Percentiles rank a stretch among this genome's conserved stretches.
Evolutionary conservation across 2,888 invertebrate species (phyloP).

Genomic region (Miltochrista miniata): DNA sequence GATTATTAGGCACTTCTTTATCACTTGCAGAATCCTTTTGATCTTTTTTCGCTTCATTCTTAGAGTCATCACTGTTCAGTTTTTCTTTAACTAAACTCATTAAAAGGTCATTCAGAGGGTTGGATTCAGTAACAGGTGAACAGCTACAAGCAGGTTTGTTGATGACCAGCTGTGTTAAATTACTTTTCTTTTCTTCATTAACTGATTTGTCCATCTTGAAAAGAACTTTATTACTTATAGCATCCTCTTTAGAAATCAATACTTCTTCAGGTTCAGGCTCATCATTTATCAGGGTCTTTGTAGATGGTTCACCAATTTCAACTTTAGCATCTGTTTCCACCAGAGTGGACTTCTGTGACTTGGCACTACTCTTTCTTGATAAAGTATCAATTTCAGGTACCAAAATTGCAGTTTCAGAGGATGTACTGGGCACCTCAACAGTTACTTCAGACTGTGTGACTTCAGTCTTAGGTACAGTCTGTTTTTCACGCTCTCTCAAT

Average conservation of each 20-base stretch:
- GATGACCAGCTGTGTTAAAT: conserved; percentile 69
- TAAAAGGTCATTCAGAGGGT: conserved; percentile 76
- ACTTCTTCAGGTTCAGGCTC: conserved; percentile 62
- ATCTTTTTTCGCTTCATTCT: conserved; percentile 85
- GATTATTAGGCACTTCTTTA: conserved; percentile 88
- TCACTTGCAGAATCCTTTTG: conserved; percentile 72
- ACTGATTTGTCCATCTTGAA: conserved; percentile 70
- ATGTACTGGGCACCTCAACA: conserved; percentile 60
- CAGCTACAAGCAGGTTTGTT: conserved; percentile 76
- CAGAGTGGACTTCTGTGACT: conserved; percentile 81
- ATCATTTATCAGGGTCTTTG: conserved; percentile 71
- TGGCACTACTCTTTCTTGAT: conserved; percentile 82
- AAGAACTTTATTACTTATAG: conserved; percentile 74
- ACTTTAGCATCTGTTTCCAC: conserved; percentile 49
- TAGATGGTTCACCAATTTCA: conserved; percentile 64
- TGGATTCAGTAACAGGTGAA: conserved; percentile 73
- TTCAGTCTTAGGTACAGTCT: conserved; percentile 66
- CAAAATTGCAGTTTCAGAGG: conserved; percentile 40
- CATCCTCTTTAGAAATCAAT: conserved; percentile 73
- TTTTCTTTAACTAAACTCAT: conserved; percentile 80
- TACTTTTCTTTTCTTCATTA: conserved; percentile 71
- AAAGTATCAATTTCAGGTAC: conserved; percentile 60
- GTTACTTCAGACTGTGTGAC: conserved; percentile 52
- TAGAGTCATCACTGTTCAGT: conserved; percentile 85
- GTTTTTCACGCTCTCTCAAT: conserved; percentile 90